Percentiles rank a stretch among this genome's conserved stretches.
phyloP scores from a whole-genome alignment of 2,113 vertebrate genomes.

The Tupaia tana region DNA sequence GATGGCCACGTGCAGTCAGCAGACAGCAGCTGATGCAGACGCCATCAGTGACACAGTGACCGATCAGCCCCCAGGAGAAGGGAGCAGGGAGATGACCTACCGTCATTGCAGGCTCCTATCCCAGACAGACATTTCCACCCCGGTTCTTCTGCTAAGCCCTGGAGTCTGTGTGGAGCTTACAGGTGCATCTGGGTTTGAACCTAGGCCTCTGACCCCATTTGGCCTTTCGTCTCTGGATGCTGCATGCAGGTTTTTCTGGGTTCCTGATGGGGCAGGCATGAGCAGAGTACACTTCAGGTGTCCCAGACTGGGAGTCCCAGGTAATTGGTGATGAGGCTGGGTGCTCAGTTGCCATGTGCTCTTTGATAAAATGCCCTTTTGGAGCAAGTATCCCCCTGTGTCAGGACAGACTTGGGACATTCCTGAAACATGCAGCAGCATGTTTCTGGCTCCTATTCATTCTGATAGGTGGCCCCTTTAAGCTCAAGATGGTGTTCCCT shows the following conservation, averaged over 20 bases:
- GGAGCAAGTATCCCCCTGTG: background rate
- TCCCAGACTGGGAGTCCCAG: no score
- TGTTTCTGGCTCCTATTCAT: background rate
- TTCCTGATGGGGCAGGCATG: no score
- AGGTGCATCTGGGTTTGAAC: background rate
- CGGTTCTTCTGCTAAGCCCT: accelerated
- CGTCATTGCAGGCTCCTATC: background rate
- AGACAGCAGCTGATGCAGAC: accelerated
- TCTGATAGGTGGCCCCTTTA: background rate
- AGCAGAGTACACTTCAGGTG: background rate
- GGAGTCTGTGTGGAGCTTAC: background rate
- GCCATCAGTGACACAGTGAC: background rate
- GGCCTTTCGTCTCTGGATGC: no score
- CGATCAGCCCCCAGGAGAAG: background rate
- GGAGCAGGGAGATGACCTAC: background rate
- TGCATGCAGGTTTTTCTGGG: no score
- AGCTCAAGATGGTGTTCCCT: background rate
- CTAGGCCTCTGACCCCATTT: background rate
- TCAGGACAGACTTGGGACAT: background rate
- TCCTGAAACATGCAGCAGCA: background rate
- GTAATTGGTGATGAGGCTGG: background rate
- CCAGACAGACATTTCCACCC: background rate
- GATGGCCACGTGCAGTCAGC: background rate
- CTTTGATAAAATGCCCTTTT: background rate
- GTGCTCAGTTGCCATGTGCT: background rate